phyloP scores from a whole-genome alignment of 2,888 invertebrate genomes.

The Chloroclysta siterata region DNA sequence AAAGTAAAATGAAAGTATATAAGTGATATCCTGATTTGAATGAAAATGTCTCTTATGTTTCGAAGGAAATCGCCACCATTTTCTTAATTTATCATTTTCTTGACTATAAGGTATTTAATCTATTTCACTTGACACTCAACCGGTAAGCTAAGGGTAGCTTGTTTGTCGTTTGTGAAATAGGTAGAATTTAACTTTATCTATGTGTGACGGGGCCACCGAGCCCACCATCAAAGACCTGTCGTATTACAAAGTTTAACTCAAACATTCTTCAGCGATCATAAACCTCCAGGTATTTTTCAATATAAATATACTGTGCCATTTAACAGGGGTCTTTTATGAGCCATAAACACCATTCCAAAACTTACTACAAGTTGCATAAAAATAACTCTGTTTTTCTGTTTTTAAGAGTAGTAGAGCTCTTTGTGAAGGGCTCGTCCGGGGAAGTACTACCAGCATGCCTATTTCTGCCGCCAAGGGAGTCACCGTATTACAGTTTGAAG shows the following conservation, averaged over 20 bases:
- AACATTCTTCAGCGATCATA: conserved; percentile 4
- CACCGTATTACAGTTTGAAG: not conserved
- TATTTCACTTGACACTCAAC: too few relatives aligned
- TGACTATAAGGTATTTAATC: too few relatives aligned
- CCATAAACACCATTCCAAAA: conserved; percentile 1
- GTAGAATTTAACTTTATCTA: too few relatives aligned
- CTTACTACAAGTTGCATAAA: not conserved
- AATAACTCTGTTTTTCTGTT: not conserved
- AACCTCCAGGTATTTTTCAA: conserved; percentile 12
- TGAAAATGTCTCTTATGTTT: too few relatives aligned
- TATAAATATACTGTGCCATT: not conserved
- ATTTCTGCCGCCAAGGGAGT: not conserved
- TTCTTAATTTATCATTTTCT: too few relatives aligned
- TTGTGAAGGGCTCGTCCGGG: too few relatives aligned
- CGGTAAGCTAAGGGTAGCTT: too few relatives aligned
- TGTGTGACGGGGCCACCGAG: too few relatives aligned
- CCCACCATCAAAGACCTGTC: not conserved
- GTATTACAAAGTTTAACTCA: not conserved
- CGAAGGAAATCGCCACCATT: too few relatives aligned
- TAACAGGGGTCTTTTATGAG: not conserved
- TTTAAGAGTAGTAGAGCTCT: not conserved
- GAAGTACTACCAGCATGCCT: not conserved
- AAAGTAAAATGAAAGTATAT: too few relatives aligned
- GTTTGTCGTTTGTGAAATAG: too few relatives aligned
- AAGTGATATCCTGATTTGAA: too few relatives aligned